Evolutionary conservation across 2,797 vertebrate genomes (phyloP), one percentile per base, ranked within the genome.

Genomic region (Psittacula echo): DNA sequence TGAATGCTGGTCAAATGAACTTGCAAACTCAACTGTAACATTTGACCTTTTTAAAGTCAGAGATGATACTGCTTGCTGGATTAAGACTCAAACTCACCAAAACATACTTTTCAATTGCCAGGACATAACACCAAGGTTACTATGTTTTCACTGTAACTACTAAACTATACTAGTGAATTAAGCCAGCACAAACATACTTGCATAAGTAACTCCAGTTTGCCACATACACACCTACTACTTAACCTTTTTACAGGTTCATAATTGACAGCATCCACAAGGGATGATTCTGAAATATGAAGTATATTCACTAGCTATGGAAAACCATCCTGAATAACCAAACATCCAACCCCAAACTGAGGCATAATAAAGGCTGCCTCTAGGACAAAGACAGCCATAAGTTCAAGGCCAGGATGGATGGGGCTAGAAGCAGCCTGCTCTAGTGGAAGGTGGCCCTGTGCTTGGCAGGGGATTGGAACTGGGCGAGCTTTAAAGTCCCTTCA

Each of bases 341-440:
- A 54, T 2, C 29, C 29, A 24, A 42, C 21, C 20, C 27, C 45
- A 19, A 70, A 8, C 10, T 6, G 30, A 68, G 6, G 1, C 15
- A 5, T 8, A 41, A 70, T 6, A 71, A n/a, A 60, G 20, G 24
- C 27, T 21, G 27, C 20, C 18, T 5, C 17, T 2, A 23, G 9
- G 39, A 29, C 37, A 54, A 20, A 62, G 12, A 14, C 0, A 19
- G 21, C 11, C 2, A 0, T 4, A 56, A 34, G n/a, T 16, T 60
- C n/a, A 60, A 17, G 15, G 23, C 15, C 56, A 60, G 56, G 23
- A 8, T 37, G 56, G 23, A 60, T 11, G 10, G 5, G 15, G 56
- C 56, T 60, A 26, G 22, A 23, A 26, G 56, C 23, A 17, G 11
- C 56, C 7, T 60, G n/a, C 7, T 60, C n/a, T 11, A 60, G n/a